Base-by-base conservation (phyloP, 2,113 vertebrate genomes). In the Hemichromis elongatus region DNA sequence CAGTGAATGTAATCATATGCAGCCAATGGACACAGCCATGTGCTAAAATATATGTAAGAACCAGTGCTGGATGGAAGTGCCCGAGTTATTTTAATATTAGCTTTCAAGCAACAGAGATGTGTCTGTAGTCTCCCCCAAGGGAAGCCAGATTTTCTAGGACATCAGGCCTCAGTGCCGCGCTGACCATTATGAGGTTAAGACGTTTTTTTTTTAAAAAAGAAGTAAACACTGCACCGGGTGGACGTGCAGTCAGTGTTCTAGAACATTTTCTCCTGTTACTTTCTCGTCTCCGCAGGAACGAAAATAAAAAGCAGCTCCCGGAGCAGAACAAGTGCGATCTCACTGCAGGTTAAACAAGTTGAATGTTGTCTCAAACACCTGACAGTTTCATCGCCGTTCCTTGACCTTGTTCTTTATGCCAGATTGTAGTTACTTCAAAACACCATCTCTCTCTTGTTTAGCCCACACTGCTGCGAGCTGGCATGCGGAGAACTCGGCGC, bases 111-210 rank as follows among this genome's bases (percentile, higher is more conserved):
- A 84, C 82, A 24, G 79, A 61, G 61, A 79, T 37, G 75, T 57
- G 54, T 40, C 14, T 18, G 40, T 28, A 16, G 5, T 5, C 21
- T 87, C 93, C 84, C 93, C 80, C 83, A 4, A 40, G 86, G 89
- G 90, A 70, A 18, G 78, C 3, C 3, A 81, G 26, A 66, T 86
- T 88, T 90, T 94, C 89, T 89, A 84, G 91, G 87, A 85, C 90
- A 90, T 83, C 45, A 21, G 66, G 81, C 35, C 14, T 77, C 80
- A 28, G 79, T 2, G 75, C 40, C 4, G 6, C 9, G 11, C 37
- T 5, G 50, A 81, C 66, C 37, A 84, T 90, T 75, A 89, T 63
- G 61, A 81, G 84, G 82, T 88, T 77, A 87, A 84, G 66, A 56
- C 12, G 1, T 87, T 28, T 10, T 1, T 9, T n/a, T 9, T n/a